phyloP scores from a whole-genome alignment of 2,888 invertebrate genomes.

The Papilio gigon region DNA sequence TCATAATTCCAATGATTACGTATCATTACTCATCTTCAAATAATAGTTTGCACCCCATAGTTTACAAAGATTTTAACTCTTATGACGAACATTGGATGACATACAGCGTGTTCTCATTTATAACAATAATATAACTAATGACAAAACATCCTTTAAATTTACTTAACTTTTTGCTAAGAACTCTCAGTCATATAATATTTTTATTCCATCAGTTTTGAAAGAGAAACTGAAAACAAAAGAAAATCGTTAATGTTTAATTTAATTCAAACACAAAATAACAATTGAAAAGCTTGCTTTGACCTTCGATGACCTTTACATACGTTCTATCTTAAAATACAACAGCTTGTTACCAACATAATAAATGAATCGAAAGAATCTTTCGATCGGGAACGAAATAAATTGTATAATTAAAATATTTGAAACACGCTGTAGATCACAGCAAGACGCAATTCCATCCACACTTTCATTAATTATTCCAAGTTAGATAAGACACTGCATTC shows the following conservation, averaged over 20 bases:
- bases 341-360: conserved; percentile 6
- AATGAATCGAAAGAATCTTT: conserved; percentile 6
- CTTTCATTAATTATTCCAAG: conserved; percentile 81
- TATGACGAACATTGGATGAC: conserved; percentile 50
- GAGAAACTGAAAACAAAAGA: background rate
- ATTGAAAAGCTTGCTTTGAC: background rate
- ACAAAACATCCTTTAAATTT: background rate
- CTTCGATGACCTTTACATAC: conserved; percentile 1
- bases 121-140: background rate
- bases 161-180: too few species aligned
- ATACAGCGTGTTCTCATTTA: conserved; percentile 41
- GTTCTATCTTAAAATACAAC: background rate
- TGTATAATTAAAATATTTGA: conserved; percentile 24
- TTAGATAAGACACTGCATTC: conserved; percentile 81
- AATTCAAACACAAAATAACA: too few species aligned
- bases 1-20: conserved; percentile 75
- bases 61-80: conserved; percentile 64
- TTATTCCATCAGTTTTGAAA: too few species aligned
- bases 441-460: conserved; percentile 70
- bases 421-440: conserved; percentile 63
- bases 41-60: conserved; percentile 80
- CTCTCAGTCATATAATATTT: too few species aligned
- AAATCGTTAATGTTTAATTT: too few species aligned
- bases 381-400: conserved; percentile 15
- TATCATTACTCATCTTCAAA: conserved; percentile 78